A percentile compares a stretch with the other conserved stretches of the same genome.
These are phyloP conservation scores for Myxocyprinus asiaticus DNA, from an alignment of 2,113 vertebrate species.

Conservation along the genomic window DNA sequence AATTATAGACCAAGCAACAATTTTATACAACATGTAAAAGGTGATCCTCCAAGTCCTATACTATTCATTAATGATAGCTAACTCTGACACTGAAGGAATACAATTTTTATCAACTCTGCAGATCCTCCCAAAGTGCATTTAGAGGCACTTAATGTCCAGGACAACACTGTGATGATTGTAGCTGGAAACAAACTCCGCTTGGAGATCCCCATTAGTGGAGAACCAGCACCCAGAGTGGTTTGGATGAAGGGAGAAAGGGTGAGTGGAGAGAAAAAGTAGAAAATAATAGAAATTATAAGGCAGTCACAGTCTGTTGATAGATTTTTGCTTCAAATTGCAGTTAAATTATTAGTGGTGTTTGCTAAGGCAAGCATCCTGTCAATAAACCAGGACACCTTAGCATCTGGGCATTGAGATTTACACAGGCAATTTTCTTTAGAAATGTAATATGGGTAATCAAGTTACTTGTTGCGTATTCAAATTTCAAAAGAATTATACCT, in stretches of 20 bases:
- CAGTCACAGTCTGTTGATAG: background rate
- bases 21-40: too few relatives aligned
- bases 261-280: conserved; percentile 36
- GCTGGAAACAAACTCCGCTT: conserved; percentile 96
- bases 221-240: conserved; percentile 88
- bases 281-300: background rate
- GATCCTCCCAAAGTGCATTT: conserved; percentile 92
- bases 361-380: too few relatives aligned
- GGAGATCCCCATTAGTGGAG: conserved; percentile 91
- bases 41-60: too few relatives aligned
- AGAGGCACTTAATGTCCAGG: conserved; percentile 85
- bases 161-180: conserved; percentile 90
- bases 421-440: background rate
- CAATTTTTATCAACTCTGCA: conserved; percentile 53
- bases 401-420: too few relatives aligned
- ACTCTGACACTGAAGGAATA: background rate
- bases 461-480: too few relatives aligned
- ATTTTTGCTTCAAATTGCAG: too few relatives aligned
- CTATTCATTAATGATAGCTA: too few relatives aligned
- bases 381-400: too few relatives aligned
- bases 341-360: too few relatives aligned
- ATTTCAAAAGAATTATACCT: too few relatives aligned
- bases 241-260: conserved; percentile 97
- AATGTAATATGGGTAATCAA: too few relatives aligned
- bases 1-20: too few relatives aligned